Evolutionary conservation across 1,140 invertebrate species (phyloP).

Genomic region (Nasonia giraulti): DNA sequence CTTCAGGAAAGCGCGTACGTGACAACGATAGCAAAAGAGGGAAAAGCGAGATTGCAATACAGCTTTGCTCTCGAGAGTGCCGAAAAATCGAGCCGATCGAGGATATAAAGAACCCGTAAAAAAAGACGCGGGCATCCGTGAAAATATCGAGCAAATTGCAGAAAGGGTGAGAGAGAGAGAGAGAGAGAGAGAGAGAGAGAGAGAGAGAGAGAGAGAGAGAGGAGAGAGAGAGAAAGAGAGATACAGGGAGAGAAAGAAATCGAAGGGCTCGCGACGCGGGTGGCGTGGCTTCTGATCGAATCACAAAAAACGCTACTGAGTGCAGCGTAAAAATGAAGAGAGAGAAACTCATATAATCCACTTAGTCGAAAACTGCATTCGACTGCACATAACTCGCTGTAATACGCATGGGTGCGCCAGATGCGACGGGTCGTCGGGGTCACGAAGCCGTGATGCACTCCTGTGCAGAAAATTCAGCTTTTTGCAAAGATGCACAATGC

Average conservation of each 20-base stretch:
- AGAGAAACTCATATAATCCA: constrained; percentile 35
- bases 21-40: neutral
- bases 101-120: neutral
- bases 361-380: constrained; percentile 47
- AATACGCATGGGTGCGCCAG: constrained; percentile 44
- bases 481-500: constrained; percentile 27
- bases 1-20: neutral
- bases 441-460: constrained; percentile 27
- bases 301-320: constrained; percentile 47
- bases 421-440: constrained; percentile 17
- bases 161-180: neutral
- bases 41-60: neutral
- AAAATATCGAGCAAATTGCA: constrained; percentile 42
- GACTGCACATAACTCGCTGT: constrained; percentile 56
- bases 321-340: constrained; percentile 25
- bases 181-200: no score
- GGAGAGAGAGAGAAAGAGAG: neutral
- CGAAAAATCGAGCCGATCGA: neutral
- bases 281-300: constrained; percentile 26
- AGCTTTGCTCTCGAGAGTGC: neutral
- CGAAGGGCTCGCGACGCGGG: constrained; percentile 10
- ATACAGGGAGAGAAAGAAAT: constrained; percentile 8
- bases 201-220: neutral
- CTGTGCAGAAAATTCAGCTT: constrained; percentile 35
- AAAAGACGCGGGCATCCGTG: constrained; percentile 28